Evolutionary conservation across 2,797 vertebrate genomes (phyloP).

Genomic region (Crocodylus rhombifer): DNA sequence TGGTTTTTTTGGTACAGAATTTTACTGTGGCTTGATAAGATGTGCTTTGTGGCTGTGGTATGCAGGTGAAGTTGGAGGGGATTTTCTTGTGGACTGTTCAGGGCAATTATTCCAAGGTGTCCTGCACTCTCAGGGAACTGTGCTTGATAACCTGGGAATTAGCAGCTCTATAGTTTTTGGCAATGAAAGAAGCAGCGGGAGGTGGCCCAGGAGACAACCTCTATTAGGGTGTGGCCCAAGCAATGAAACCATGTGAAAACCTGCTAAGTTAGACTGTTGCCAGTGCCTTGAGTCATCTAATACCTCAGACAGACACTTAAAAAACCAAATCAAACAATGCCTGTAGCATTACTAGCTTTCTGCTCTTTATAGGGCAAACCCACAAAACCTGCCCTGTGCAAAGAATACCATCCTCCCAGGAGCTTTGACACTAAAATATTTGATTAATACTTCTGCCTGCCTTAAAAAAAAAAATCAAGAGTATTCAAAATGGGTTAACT

Average conservation of each 20-base stretch:
- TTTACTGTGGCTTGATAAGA: too few relatives aligned
- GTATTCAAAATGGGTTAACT: fast-evolving
- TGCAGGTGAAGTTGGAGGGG: too few relatives aligned
- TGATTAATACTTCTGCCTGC: fast-evolving
- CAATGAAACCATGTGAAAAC: background rate
- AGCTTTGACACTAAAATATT: fast-evolving
- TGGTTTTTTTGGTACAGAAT: too few relatives aligned
- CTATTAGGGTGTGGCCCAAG: fast-evolving
- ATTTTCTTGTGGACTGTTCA: too few relatives aligned
- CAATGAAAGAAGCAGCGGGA: background rate
- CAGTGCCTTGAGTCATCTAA: background rate
- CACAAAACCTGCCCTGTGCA: fast-evolving
- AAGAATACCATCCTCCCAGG: background rate
- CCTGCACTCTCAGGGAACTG: background rate
- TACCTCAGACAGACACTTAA: background rate
- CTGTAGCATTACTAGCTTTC: background rate
- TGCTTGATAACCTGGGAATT: background rate
- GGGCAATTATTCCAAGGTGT: too few relatives aligned
- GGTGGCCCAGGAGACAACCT: background rate
- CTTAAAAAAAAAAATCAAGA: fast-evolving
- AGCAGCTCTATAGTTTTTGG: background rate
- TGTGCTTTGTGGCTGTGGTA: too few relatives aligned
- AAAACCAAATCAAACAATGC: background rate
- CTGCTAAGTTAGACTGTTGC: fast-evolving
- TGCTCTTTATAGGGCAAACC: background rate